phyloP scores from a whole-genome alignment of 2,113 vertebrate genomes.

The Phrynocephalus versicolor region DNA sequence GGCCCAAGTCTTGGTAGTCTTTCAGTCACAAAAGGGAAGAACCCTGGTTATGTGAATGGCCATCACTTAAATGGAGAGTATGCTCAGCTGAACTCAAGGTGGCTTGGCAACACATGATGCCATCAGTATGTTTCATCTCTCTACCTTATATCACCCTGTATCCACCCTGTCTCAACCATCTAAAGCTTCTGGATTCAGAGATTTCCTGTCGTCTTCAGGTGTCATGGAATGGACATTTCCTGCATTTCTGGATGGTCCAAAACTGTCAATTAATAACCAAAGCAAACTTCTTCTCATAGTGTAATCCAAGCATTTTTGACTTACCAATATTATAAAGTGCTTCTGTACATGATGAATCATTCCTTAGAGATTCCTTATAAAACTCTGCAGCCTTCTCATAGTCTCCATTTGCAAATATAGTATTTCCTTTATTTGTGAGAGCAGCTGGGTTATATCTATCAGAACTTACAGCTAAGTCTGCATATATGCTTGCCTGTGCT shows the following conservation, averaged over 20 bases:
- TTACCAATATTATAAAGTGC: slow-evolving; percentile 96
- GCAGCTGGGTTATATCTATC: slow-evolving; percentile 95
- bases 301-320: slow-evolving; percentile 38
- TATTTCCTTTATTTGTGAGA: slow-evolving; percentile 96
- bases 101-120: too few species aligned
- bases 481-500: slow-evolving; percentile 88
- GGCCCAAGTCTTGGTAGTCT: too few species aligned
- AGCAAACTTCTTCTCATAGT: slow-evolving; percentile 16
- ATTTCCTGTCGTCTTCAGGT: too few species aligned
- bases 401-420: slow-evolving; percentile 86
- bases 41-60: too few species aligned
- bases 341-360: slow-evolving; percentile 96
- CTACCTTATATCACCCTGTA: too few species aligned
- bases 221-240: too few species aligned
- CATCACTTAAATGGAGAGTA: too few species aligned
- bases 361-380: slow-evolving; percentile 93
- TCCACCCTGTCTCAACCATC: too few species aligned
- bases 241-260: too few species aligned
- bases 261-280: slow-evolving; percentile 1
- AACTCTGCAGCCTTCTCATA: slow-evolving; percentile 94
- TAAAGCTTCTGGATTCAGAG: not conserved
- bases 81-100: too few species aligned
- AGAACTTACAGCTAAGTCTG: slow-evolving; percentile 91
- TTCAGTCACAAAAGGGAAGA: too few species aligned
- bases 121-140: too few species aligned